Evolutionary conservation across 2,113 vertebrate genomes (phyloP).

Genomic region (Peromyscus polionotus): DNA sequence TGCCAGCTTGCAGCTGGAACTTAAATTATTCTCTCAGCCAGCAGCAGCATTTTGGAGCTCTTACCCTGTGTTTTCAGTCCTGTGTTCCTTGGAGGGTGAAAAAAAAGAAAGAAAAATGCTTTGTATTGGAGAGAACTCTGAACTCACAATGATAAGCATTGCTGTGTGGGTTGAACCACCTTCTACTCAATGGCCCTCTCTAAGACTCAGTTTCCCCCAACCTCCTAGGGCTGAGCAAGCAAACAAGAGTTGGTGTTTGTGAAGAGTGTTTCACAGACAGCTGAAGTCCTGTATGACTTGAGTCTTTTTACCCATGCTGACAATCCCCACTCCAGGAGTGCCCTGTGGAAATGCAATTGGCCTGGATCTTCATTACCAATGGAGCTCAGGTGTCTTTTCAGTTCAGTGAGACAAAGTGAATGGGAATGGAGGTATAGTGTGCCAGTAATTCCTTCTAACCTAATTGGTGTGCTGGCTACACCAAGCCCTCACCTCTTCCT

Average conservation of each 20-base stretch:
- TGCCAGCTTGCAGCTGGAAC: not conserved
- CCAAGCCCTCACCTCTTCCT: not conserved
- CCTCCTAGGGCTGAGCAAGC: not conserved
- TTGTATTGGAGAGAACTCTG: not conserved
- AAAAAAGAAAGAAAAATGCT: not conserved
- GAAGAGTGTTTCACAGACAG: not conserved
- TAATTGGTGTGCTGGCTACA: not conserved
- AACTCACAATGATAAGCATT: not conserved
- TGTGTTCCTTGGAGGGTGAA: not conserved
- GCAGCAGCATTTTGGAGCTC: not conserved
- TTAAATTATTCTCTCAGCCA: not conserved
- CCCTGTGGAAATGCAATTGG: not conserved
- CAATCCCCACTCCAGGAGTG: not conserved
- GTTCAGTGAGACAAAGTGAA: not conserved
- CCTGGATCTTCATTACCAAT: not conserved
- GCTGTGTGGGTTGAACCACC: not conserved
- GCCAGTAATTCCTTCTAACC: not conserved
- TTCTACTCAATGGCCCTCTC: not conserved
- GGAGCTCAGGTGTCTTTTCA: not conserved
- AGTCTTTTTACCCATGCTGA: not conserved
- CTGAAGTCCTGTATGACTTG: not conserved
- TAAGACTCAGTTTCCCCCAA: slow-evolving; percentile 27
- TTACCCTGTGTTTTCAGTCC: not conserved
- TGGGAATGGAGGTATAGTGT: not conserved
- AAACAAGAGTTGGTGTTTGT: not conserved